Percentiles rank a stretch among this genome's conserved stretches.
Conservation (phyloP, 1,140 invertebrate genomes). For the Armadillidium nasatum region DNA sequence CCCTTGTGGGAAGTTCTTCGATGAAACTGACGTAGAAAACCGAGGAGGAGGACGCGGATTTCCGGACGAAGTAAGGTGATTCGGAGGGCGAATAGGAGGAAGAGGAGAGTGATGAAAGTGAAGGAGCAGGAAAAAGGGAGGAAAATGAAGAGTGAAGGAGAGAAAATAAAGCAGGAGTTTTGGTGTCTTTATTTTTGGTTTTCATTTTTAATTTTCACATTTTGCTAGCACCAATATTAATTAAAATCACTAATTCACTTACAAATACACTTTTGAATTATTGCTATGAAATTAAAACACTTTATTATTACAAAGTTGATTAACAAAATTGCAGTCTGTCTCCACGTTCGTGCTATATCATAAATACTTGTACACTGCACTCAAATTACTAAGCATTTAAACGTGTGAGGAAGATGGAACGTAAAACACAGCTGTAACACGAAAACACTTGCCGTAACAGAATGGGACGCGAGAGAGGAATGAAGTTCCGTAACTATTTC, state of each 20-base stretch:
- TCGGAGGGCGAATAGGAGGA: neutral
- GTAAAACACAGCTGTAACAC: neutral
- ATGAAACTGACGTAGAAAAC: neutral
- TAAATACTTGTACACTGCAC: too few species aligned
- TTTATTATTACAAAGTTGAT: too few species aligned
- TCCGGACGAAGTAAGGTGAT: neutral
- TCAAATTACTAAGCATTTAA: too few species aligned
- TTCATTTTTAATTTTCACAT: too few species aligned
- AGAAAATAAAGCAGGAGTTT: neutral
- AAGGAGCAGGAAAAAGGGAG: neutral
- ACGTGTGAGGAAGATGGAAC: neutral
- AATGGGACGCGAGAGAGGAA: neutral
- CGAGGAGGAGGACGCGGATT: neutral
- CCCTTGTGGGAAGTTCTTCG: conserved; percentile 4
- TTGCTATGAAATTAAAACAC: too few species aligned
- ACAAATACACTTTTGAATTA: too few species aligned
- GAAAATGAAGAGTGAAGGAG: neutral
- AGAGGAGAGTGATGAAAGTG: neutral
- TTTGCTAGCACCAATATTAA: too few species aligned
- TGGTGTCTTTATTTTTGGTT: too few species aligned
- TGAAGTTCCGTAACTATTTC: neutral
- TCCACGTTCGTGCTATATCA: too few species aligned
- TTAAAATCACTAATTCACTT: too few species aligned
- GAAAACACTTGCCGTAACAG: neutral
- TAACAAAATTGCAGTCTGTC: too few species aligned